A percentile compares a stretch with the other conserved stretches of the same genome.
Evolutionary conservation across 2,797 vertebrate species (phyloP).

Genomic region (Pristis pectinata): DNA sequence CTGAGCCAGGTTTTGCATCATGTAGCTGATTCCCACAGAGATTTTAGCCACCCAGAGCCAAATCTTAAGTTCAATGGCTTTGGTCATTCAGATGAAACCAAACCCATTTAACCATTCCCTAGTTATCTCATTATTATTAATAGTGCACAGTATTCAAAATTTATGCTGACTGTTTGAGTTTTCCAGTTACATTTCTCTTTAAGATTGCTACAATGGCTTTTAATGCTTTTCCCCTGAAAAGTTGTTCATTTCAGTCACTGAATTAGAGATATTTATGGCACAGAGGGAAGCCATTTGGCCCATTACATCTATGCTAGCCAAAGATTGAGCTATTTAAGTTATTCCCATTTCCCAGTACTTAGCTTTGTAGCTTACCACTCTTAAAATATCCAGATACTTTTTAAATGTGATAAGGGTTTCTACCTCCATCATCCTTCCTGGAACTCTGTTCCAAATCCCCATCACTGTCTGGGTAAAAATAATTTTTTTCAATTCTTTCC

Average conservation of each 20-base stretch:
- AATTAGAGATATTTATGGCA: no score
- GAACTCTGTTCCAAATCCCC: no score
- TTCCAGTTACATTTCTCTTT: neutral
- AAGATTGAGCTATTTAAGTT: no score
- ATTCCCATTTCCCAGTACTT: no score
- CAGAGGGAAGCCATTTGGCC: no score
- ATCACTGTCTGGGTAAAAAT: no score
- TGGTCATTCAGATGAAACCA: constrained; percentile 17
- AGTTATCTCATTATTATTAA: constrained; percentile 21
- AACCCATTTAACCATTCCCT: neutral
- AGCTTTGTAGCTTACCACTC: no score
- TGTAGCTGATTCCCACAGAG: neutral
- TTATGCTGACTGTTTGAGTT: constrained; percentile 4
- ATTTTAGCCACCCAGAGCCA: neutral
- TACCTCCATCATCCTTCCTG: no score
- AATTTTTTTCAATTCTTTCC: no score
- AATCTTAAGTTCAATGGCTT: constrained; percentile 16
- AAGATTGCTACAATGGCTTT: neutral
- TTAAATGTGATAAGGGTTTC: no score
- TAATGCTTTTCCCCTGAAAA: neutral
- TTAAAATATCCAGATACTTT: no score
- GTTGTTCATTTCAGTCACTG: neutral
- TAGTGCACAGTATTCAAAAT: neutral
- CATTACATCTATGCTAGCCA: no score
- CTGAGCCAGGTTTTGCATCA: neutral